Base-by-base conservation (phyloP, 2,888 invertebrate species). In the Melanargia galathea region DNA sequence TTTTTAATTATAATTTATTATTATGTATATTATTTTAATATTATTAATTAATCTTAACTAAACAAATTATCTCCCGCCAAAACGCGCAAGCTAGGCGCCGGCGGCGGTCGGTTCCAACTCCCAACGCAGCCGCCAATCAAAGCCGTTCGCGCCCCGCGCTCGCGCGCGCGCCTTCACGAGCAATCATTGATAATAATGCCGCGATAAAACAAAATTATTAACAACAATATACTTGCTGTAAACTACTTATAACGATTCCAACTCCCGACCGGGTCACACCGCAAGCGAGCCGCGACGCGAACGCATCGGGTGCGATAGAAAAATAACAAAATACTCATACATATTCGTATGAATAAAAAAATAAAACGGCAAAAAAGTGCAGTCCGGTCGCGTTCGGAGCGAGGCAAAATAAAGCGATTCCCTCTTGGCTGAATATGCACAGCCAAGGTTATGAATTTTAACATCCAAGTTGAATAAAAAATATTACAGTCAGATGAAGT, bases 141-240 rank as follows among this genome's bases (percentile, higher is more conserved):
- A 86, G 76, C 74, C 73, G 82, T 77, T 82, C 83, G 87, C 83
- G 87, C 81, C 77, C 78, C 79, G 77, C 83, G 80, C 73, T 73
- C 77, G 86, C 76, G 78, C 83, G 85, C 85, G 86, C 84, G 84
- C 80, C 76, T 84, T 84, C 86, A 87, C 82, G 11, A n/a, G 22
- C 20, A 84, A 86, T 81, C 78, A 64, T 61, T 80, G 84, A 85
- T 82, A 86, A 83, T 78, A 77, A 73, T 71, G 72, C 43, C 75
- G 76, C 75, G 73, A 73, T 76, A 80, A 43, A 43, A 83, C 77
- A 81, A 83, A 58, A 58, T 58, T 35, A 58, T 58, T 35, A 43
- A 48, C 45, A 58, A 64, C 62, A 55, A 62, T 59, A 62, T n/a
- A n/a, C n/a, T n/a, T n/a, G n/a, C 30, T 26, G n/a, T 59, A 55